Conservation (phyloP, 2,797 vertebrate genomes). For the Strix occidentalis region DNA sequence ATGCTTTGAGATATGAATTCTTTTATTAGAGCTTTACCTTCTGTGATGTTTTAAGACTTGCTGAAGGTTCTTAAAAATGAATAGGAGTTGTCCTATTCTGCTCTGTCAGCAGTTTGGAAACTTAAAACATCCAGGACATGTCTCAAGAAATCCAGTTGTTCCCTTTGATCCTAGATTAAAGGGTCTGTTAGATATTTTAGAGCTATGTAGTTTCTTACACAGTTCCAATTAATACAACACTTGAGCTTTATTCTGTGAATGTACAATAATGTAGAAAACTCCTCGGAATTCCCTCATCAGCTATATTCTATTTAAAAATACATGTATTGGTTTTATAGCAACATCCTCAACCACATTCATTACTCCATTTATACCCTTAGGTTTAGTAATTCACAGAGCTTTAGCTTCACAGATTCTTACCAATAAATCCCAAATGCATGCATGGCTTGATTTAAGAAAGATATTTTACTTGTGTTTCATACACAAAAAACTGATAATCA, state of each 20-base stretch:
- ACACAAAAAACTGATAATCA: conserved; percentile 88
- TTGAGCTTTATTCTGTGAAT: conserved; percentile 56
- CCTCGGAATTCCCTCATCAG: conserved; percentile 32
- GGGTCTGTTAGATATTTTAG: conserved; percentile 54
- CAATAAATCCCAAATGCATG: conserved; percentile 78
- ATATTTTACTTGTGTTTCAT: conserved; percentile 98
- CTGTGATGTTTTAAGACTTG: conserved; percentile 27
- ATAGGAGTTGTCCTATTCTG: not conserved
- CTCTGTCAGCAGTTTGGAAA: conserved; percentile 41
- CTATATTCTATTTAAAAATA: conserved; percentile 27
- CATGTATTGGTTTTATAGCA: conserved; percentile 17
- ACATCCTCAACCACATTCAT: conserved; percentile 1
- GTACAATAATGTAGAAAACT: conserved; percentile 20
- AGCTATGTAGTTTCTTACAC: conserved; percentile 60
- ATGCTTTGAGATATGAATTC: not conserved
- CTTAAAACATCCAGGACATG: conserved; percentile 18
- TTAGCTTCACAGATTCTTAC: conserved; percentile 58
- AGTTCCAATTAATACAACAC: conserved; percentile 64
- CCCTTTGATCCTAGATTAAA: conserved; percentile 67
- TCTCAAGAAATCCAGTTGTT: conserved; percentile 43
- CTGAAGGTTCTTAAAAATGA: conserved; percentile 29
- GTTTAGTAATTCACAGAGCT: conserved; percentile 41
- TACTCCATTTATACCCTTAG: conserved; percentile 5
- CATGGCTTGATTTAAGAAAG: conserved; percentile 91
- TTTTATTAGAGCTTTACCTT: conserved; percentile 26